A percentile compares a stretch with the other conserved stretches of the same genome.
Conservation (phyloP, 2,113 vertebrate genomes). For the Microcebus griseorufus region DNA sequence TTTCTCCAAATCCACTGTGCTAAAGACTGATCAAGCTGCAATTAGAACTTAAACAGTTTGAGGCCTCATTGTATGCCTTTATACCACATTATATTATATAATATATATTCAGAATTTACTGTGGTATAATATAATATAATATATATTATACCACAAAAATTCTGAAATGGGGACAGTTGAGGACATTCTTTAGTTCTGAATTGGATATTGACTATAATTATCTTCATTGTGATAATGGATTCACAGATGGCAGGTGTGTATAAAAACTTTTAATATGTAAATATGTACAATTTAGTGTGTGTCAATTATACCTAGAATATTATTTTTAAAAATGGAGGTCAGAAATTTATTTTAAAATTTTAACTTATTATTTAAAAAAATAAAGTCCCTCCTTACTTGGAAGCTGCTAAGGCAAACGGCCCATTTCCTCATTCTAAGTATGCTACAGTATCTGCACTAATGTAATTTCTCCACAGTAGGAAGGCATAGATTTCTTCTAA, state of each 20-base stretch:
- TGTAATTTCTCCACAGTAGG: not conserved
- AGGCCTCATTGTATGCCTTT: not conserved
- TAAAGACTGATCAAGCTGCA: not conserved
- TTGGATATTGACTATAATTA: not conserved
- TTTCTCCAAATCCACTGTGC: not conserved
- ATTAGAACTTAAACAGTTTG: not conserved
- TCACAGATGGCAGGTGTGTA: not conserved
- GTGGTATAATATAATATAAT: too few species aligned
- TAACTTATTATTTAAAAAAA: too few species aligned
- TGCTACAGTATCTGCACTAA: rapidly evolving
- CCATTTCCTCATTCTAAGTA: not conserved
- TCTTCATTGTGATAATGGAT: not conserved
- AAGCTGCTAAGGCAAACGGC: not conserved
- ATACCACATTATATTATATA: too few species aligned
- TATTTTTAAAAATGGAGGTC: not conserved
- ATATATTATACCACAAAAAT: too few species aligned
- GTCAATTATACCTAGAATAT: not conserved
- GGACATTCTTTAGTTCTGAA: not conserved
- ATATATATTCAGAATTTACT: too few species aligned
- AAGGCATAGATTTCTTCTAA: not conserved
- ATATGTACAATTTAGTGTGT: not conserved
- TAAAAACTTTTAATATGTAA: not conserved
- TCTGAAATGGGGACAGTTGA: too few species aligned
- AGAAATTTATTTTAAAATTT: not conserved
- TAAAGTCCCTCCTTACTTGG: too few species aligned